Percentiles rank a stretch among this genome's conserved stretches.
Evolutionary conservation across 2,888 invertebrate species (phyloP).

Genomic region (Megalurothrips usitatus): DNA sequence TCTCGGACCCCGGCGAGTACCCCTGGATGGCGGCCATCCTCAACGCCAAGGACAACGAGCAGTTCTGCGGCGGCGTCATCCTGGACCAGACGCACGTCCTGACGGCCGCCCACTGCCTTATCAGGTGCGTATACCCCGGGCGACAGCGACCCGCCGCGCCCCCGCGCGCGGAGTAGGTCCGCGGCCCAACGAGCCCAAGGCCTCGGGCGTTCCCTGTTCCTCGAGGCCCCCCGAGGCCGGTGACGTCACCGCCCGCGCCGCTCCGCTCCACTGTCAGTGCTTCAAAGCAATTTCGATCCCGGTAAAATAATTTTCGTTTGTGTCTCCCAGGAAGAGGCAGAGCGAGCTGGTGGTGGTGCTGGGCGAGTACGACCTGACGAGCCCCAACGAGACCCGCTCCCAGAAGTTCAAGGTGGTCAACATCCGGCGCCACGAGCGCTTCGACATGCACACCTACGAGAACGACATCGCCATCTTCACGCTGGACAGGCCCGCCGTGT

Average conservation of each 20-base stretch:
- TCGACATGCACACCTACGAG: conserved; percentile 61
- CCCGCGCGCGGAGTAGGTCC: neutral
- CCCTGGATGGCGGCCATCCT: conserved; percentile 81
- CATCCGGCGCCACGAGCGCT: conserved; percentile 64
- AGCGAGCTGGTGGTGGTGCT: conserved; percentile 64
- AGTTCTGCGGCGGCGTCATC: conserved; percentile 75
- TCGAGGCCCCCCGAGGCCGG: no score
- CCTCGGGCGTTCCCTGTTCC: neutral
- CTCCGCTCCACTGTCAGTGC: no score
- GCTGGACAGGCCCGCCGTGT: conserved; percentile 60
- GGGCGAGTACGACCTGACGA: conserved; percentile 74
- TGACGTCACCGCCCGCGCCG: no score
- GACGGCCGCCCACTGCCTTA: conserved; percentile 71
- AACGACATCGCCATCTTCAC: conserved; percentile 74
- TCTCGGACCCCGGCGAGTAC: conserved; percentile 54
- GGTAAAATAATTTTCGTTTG: no score
- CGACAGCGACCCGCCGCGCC: neutral
- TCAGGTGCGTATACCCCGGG: conserved; percentile 49
- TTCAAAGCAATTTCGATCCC: conserved; percentile 36
- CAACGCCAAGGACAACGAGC: conserved; percentile 53
- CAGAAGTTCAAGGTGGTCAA: conserved; percentile 63
- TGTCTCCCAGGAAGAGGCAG: conserved; percentile 56
- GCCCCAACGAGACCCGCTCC: conserved; percentile 62
- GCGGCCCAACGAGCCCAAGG: neutral
- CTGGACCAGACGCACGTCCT: conserved; percentile 74